phyloP scores from a whole-genome alignment of 1,140 invertebrate genomes.

The Holcopasites calliopsidis region DNA sequence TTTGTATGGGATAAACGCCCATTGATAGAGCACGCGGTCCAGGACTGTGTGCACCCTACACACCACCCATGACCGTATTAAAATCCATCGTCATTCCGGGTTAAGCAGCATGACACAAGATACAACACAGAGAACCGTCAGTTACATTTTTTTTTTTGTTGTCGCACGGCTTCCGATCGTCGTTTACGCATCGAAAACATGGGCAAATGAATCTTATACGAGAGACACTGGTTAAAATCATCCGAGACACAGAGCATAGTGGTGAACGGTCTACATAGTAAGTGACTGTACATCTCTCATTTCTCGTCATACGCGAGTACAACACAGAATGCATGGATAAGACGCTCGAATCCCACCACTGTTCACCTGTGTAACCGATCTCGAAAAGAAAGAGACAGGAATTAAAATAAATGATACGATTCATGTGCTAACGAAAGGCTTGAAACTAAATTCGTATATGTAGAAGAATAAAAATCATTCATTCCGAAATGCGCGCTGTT shows the following conservation, averaged over 20 bases:
- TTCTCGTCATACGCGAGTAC: not conserved
- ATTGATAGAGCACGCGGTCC: conserved; percentile 91
- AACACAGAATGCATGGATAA: not conserved
- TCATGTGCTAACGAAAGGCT: conserved; percentile 29
- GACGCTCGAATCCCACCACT: too few species aligned
- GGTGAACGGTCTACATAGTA: too few species aligned
- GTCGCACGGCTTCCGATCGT: too few species aligned
- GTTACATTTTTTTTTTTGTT: conserved; percentile 55
- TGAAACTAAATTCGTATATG: conserved; percentile 32
- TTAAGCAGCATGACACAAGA: conserved; percentile 77
- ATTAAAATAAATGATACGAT: conserved; percentile 31
- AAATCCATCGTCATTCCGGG: conserved; percentile 71
- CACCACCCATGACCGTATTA: conserved; percentile 66
- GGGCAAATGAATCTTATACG: not conserved
- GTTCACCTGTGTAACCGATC: conserved; percentile 29
- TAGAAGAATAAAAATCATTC: conserved; percentile 25
- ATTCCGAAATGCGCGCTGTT: not conserved
- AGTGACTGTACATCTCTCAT: conserved; percentile 28
- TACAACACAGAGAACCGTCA: conserved; percentile 72
- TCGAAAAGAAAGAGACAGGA: conserved; percentile 16
- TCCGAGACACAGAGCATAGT: conserved; percentile 34
- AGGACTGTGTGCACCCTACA: conserved; percentile 93
- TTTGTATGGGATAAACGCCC: conserved; percentile 92
- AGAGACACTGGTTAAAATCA: conserved; percentile 39
- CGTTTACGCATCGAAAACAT: conserved; percentile 24